Percentiles rank a stretch among this genome's conserved stretches.
Evolutionary conservation across 2,113 vertebrate species (phyloP).

Genomic region (Excalfactoria chinensis): DNA sequence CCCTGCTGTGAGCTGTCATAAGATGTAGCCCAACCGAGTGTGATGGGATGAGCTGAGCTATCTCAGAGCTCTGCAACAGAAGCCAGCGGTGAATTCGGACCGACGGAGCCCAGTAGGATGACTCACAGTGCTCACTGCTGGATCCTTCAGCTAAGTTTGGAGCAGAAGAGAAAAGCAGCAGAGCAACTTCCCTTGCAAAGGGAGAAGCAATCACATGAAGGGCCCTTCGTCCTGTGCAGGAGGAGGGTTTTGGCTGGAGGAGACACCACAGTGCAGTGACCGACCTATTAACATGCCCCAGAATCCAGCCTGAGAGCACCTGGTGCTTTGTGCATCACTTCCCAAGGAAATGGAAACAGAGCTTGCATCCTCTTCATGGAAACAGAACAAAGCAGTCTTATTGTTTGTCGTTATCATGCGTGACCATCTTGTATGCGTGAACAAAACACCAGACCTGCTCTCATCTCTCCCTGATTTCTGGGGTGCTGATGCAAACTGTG

Average conservation of each 20-base stretch:
- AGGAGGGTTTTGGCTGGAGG: not conserved
- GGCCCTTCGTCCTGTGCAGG: not conserved
- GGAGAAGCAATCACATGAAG: not conserved
- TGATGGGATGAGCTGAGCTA: not conserved
- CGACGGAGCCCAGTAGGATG: not conserved
- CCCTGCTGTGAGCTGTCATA: not conserved
- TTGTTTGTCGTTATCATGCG: fast-evolving
- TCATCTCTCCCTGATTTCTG: fast-evolving
- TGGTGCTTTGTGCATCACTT: not conserved
- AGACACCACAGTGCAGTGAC: not conserved
- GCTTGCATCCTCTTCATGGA: not conserved
- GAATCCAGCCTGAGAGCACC: not conserved
- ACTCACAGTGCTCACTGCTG: not conserved
- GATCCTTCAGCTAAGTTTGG: not conserved
- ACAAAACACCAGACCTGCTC: not conserved
- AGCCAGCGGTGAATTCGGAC: not conserved
- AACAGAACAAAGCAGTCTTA: not conserved
- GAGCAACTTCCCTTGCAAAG: not conserved
- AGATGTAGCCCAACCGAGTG: not conserved
- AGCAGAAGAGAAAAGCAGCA: not conserved
- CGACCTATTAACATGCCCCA: fast-evolving
- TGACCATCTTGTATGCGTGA: not conserved
- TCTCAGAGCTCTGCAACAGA: not conserved
- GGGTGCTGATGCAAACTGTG: not conserved
- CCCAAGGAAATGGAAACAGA: not conserved